phyloP scores from a whole-genome alignment of 2,113 vertebrate genomes.

The Trichomycterus rosablanca region DNA sequence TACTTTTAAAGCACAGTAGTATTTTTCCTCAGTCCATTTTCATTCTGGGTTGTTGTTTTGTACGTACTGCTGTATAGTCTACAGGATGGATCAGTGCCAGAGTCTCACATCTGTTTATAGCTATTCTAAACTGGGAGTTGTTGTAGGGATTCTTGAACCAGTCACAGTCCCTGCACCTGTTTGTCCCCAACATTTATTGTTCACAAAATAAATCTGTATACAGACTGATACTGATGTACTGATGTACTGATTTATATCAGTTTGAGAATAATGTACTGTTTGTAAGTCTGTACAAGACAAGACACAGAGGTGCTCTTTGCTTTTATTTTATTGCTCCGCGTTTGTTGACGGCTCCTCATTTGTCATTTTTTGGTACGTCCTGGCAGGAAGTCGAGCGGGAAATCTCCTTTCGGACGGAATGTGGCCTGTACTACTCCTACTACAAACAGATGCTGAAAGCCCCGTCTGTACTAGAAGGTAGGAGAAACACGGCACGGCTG shows the following conservation, averaged over 20 bases:
- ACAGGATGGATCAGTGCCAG: too few relatives aligned
- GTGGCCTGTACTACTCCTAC: slow-evolving; percentile 97
- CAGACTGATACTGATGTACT: neutral
- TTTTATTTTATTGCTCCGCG: slow-evolving; percentile 13
- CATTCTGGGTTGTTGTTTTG: too few relatives aligned
- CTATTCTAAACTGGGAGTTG: too few relatives aligned
- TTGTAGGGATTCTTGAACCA: neutral
- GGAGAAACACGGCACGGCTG: too few relatives aligned
- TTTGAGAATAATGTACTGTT: slow-evolving; percentile 2
- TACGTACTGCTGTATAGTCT: too few relatives aligned
- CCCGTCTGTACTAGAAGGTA: slow-evolving; percentile 88
- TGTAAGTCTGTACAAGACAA: slow-evolving; percentile 7
- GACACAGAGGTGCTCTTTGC: slow-evolving; percentile 4
- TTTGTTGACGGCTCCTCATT: slow-evolving; percentile 7
- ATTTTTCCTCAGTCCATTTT: too few relatives aligned
- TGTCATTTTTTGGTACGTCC: slow-evolving; percentile 25
- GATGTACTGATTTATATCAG: too few relatives aligned
- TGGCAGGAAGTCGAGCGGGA: slow-evolving; percentile 95
- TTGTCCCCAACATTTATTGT: slow-evolving; percentile 4
- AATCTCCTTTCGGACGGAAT: slow-evolving; percentile 97
- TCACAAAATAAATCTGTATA: neutral
- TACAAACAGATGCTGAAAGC: slow-evolving; percentile 95
- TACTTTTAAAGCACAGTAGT: too few relatives aligned
- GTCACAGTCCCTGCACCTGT: slow-evolving; percentile 7
- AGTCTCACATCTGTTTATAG: neutral